These are phyloP conservation scores for Trichogramma dendrolimi DNA, from an alignment of 2,888 invertebrate species.

Conservation along the genomic window DNA sequence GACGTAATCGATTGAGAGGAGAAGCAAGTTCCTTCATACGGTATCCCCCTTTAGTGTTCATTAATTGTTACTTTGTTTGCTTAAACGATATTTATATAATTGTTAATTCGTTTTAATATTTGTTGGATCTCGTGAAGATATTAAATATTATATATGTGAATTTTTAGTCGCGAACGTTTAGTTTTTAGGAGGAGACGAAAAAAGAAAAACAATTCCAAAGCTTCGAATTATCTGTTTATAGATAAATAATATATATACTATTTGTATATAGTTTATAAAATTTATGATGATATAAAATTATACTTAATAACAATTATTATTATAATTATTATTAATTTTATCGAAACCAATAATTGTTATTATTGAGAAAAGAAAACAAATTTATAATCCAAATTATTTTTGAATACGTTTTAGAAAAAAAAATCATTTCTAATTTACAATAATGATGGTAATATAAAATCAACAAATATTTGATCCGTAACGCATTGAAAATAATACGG, in stretches of 20 bases:
- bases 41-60: constrained; percentile 26
- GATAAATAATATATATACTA: background rate
- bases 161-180: constrained; percentile 22
- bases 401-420: constrained; percentile 18
- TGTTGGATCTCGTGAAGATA: constrained; percentile 22
- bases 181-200: too few relatives aligned
- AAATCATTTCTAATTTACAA: constrained; percentile 13
- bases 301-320: constrained; percentile 10
- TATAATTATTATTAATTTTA: constrained; percentile 10
- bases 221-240: constrained; percentile 1
- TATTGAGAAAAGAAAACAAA: constrained; percentile 10
- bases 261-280: constrained; percentile 25
- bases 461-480: too few relatives aligned
- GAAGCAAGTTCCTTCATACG: constrained; percentile 27
- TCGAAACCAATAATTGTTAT: constrained; percentile 15
- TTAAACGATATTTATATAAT: constrained; percentile 20
- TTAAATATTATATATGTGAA: constrained; percentile 15
- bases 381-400: constrained; percentile 21
- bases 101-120: constrained; percentile 28
- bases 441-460: constrained; percentile 1
- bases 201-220: constrained; percentile 17
- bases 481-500: too few relatives aligned
- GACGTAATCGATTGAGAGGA: constrained; percentile 15
- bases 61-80: constrained; percentile 30
- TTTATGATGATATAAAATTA: constrained; percentile 25